Evolutionary conservation across 2,797 vertebrate species (phyloP), one percentile per base, ranked within the genome.

Genomic region (Cephalopachus bancanus): DNA sequence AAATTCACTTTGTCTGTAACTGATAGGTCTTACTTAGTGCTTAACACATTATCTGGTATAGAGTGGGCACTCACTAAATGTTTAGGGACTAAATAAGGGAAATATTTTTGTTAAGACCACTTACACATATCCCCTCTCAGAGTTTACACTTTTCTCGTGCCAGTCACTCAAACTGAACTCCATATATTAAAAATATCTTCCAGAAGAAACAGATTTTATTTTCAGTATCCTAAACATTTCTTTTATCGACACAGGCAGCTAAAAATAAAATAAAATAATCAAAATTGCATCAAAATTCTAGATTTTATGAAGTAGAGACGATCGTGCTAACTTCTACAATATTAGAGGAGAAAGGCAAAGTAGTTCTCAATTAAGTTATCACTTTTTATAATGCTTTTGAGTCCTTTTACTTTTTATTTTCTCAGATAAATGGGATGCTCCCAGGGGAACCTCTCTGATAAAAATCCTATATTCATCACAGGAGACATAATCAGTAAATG

Each of bases 351-450:
- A 83, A 80, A 93, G 5, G 10, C 94, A 92, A 93, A 90, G 60
- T 75, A 64, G 89, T 75, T 92, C 93, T 97, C 60, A 95, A 28
- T 65, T 74, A 92, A 94, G 37, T 90, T 85, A 75, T 62, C 51
- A 88, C 11, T 69, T 92, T 89, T 75, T 67, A 91, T 89, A 95
- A 85, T 71, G 30, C 28, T 76, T 96, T 93, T 88, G 67, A 89
- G 49, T 14, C 44, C 15, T 89, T 89, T 80, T 59, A 79, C 60
- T 28, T 96, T 93, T 84, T 84, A 83, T 85, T 91, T 94, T 62
- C 37, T 93, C 74, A 89, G 62, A 76, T 91, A 55, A 79, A 86
- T 92, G 37, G 33, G 88, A 95, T 91, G 3, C 6, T 93, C 37
- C 10, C 69, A 81, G 51, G 96, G 59, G 14, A 69, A 51, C 17